phyloP scores from a whole-genome alignment of 2,797 vertebrate species.

The Nyctibius grandis region DNA sequence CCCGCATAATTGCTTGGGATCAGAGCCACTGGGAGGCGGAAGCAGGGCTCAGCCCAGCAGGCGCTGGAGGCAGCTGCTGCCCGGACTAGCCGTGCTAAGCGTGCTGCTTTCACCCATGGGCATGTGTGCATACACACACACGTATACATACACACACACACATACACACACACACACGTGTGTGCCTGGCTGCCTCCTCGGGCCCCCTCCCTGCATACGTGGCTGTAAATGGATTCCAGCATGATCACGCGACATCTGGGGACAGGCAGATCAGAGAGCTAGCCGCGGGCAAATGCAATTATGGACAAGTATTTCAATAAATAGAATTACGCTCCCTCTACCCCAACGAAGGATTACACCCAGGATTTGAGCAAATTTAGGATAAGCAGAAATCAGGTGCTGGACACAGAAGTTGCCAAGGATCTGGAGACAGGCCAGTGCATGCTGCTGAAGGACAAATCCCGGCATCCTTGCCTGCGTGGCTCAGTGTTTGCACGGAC shows the following conservation, averaged over 20 bases:
- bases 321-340: neutral
- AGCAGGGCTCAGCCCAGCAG: neutral
- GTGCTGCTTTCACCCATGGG: neutral
- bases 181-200: neutral
- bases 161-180: neutral
- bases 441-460: neutral
- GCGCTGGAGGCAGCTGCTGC: neutral
- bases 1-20: neutral
- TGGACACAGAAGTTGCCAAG: neutral
- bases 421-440: neutral
- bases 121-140: fast-evolving
- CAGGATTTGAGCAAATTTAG: slow-evolving; percentile 7
- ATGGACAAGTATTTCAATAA: neutral
- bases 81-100: no score
- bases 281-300: neutral
- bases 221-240: neutral
- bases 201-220: neutral
- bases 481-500: neutral
- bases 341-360: neutral
- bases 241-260: neutral
- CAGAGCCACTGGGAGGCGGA: neutral
- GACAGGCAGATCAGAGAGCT: neutral
- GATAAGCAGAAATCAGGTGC: neutral
- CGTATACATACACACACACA: neutral
- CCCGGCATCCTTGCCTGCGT: neutral